A percentile compares a stretch with the other conserved stretches of the same genome.
These are phyloP conservation scores for Meriones psammophilus DNA, from an alignment of 2,797 vertebrate species.

Conservation along the genomic window DNA sequence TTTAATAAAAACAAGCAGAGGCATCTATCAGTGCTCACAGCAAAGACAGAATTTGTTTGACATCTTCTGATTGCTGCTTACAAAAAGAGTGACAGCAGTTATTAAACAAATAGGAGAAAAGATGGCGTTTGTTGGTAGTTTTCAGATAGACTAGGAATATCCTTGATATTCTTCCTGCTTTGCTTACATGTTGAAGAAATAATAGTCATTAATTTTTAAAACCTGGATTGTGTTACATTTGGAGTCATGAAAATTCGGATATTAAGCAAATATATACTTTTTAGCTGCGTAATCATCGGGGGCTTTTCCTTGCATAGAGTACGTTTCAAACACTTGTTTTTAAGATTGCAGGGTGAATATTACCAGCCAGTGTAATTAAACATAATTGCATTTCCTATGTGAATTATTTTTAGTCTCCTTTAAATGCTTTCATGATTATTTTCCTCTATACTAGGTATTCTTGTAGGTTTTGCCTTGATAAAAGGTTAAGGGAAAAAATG, in stretches of 20 bases:
- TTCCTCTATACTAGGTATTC: constrained; percentile 21
- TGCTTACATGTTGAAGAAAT: constrained; percentile 59
- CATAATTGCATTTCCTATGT: constrained; percentile 84
- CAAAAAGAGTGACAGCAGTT: constrained; percentile 89
- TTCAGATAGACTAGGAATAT: constrained; percentile 48
- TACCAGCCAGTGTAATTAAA: constrained; percentile 84
- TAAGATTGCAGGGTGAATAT: constrained; percentile 75
- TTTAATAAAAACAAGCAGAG: constrained; percentile 90
- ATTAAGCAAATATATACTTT: constrained; percentile 76
- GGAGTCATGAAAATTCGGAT: constrained; percentile 74
- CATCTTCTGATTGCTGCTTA: constrained; percentile 92
- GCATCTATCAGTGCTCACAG: constrained; percentile 90
- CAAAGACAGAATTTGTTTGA: constrained; percentile 91
- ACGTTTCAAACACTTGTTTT: constrained; percentile 79
- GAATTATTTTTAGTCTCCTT: constrained; percentile 85
- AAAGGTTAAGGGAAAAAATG: constrained; percentile 57
- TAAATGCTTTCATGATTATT: constrained; percentile 79
- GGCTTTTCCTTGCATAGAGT: constrained; percentile 78
- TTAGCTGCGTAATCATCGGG: constrained; percentile 72
- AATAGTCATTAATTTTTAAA: constrained; percentile 72
- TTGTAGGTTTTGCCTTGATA: constrained; percentile 55
- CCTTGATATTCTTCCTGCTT: constrained; percentile 40
- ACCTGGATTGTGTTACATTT: constrained; percentile 74
- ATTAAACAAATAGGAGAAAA: constrained; percentile 85
- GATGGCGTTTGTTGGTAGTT: constrained; percentile 63